Conservation (phyloP, 2,797 vertebrate genomes). For the Melanotaenia pygmaea region DNA sequence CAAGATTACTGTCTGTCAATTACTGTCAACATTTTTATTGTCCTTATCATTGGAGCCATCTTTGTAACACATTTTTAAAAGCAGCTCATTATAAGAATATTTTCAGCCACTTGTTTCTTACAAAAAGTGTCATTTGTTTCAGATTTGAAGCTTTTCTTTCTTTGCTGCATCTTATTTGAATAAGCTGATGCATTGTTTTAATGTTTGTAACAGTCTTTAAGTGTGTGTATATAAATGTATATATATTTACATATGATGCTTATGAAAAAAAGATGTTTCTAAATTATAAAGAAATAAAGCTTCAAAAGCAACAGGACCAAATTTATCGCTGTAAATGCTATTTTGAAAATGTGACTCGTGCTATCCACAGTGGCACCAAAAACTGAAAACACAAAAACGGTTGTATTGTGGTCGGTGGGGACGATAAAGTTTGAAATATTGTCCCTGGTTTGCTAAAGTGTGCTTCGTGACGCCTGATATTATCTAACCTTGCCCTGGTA, state of each 20-base stretch:
- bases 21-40: background rate
- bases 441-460: conserved; percentile 34
- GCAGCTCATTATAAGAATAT: conserved; percentile 2
- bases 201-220: conserved; percentile 22
- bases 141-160: conserved; percentile 28
- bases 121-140: conserved; percentile 1
- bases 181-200: conserved; percentile 18
- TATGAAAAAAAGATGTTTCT: conserved; percentile 23
- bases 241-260: conserved; percentile 50
- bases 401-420: conserved; percentile 8
- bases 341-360: conserved; percentile 24
- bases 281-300: conserved; percentile 14
- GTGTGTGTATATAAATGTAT: conserved; percentile 11
- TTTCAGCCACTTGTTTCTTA: background rate
- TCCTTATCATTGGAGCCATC: background rate
- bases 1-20: background rate
- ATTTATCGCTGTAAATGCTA: conserved; percentile 17
- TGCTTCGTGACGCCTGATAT: conserved; percentile 42
- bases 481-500: conserved; percentile 43
- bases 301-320: conserved; percentile 43
- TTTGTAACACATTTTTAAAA: background rate
- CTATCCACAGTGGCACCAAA: background rate
- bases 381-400: conserved; percentile 7
- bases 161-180: conserved; percentile 9
- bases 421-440: conserved; percentile 23